Evolutionary conservation across 1,140 invertebrate species (phyloP).

Genomic region (Octopus sinensis): DNA sequence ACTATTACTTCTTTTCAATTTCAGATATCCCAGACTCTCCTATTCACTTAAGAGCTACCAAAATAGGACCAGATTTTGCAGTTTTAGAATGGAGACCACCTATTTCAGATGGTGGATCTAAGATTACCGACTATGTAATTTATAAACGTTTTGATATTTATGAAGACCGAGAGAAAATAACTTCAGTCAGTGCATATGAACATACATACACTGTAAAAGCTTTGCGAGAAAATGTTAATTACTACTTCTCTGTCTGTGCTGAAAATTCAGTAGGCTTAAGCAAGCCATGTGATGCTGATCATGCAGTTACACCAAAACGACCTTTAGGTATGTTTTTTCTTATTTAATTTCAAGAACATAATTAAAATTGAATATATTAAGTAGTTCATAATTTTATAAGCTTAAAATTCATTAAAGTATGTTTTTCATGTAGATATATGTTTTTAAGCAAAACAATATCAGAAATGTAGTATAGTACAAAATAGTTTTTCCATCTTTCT

Average conservation of each 20-base stretch:
- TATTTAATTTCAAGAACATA: background rate
- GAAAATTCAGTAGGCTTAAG: constrained; percentile 52
- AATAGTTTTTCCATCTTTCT: too few species aligned
- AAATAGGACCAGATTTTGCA: constrained; percentile 89
- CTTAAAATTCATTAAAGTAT: too few species aligned
- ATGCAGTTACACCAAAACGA: constrained; percentile 87
- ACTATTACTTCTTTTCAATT: background rate
- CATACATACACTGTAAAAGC: constrained; percentile 67
- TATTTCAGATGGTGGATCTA: constrained; percentile 78
- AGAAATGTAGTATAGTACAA: too few species aligned
- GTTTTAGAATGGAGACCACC: constrained; percentile 90
- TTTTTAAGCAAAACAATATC: too few species aligned
- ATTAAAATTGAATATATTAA: too few species aligned
- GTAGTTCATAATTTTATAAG: too few species aligned
- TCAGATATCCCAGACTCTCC: constrained; percentile 88
- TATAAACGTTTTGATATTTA: constrained; percentile 78
- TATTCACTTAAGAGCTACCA: constrained; percentile 85
- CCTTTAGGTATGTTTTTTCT: constrained; percentile 70
- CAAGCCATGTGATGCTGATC: constrained; percentile 67
- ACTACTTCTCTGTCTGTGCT: constrained; percentile 48
- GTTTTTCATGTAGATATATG: too few species aligned
- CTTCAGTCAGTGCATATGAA: constrained; percentile 35
- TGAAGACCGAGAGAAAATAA: constrained; percentile 35
- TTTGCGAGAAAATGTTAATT: constrained; percentile 74
- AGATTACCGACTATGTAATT: constrained; percentile 85